Base-by-base conservation (phyloP, 2,113 vertebrate genomes). In the Coregonus clupeaformis region DNA sequence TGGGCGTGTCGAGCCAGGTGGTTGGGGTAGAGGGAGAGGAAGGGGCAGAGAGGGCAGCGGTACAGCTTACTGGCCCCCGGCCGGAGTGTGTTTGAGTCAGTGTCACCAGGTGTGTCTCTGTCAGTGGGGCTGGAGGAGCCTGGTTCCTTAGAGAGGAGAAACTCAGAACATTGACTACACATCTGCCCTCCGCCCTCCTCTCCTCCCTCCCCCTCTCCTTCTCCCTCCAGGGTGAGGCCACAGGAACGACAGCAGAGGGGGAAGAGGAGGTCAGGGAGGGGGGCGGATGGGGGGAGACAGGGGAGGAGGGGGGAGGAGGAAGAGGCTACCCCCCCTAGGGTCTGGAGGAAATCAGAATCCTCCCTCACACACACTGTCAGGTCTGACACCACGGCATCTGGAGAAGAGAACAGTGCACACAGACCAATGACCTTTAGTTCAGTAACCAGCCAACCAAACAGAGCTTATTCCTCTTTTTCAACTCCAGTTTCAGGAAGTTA, bases 1-100 rank as follows among this genome's bases (percentile, higher is more conserved):
- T 95, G 97, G 93, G 97, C 96, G 91, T 98, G 96, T 69, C 97
- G 95, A 0, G 94, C 95, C 91, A 99, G 86, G 91, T 99, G 96
- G 92, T 99, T 97, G 81, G 96, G 95, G 85, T 98, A 98, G 85
- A 95, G 96, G 68, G 97, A 97, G 86, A 96, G 93, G 18, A 98
- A 98, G 64, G 96, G 90, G 89, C 97, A 98, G 85, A 94, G 88
- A 36, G 94, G 94, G 81, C 96, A 98, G 73, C 92, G 92, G 47
- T 96, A 97, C 77, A 95, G 94, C 78, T 96, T 95, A 65, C 89
- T 90, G 42, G 86, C 3, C 71, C 91, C 0, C 77, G 75, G 81
- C n/a, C 67, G 13, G 2, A 74, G 64, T 18, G 36, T 52, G 73
- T 62, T 0, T 32, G 57, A 22, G 18, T 20, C 57, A 2, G 6